phyloP scores from a whole-genome alignment of 2,888 invertebrate species.

The Idaea biselata region DNA sequence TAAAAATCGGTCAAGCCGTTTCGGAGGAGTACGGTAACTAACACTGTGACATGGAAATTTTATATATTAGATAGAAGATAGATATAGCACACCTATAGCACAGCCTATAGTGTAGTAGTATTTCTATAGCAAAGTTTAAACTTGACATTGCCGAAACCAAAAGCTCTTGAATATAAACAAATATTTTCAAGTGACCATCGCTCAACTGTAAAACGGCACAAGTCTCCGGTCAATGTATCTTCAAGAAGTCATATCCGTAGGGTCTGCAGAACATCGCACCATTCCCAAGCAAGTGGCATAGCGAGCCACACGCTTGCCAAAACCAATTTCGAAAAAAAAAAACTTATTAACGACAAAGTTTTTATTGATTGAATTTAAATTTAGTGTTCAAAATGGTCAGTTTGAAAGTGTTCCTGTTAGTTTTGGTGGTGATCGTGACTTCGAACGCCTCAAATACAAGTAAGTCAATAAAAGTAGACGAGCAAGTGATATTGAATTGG shows the following conservation, averaged over 20 bases:
- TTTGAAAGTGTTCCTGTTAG: slow-evolving; percentile 51
- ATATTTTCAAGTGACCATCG: slow-evolving; percentile 9
- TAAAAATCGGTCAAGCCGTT: too few species aligned
- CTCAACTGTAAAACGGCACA: slow-evolving; percentile 20
- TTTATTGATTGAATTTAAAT: slow-evolving; percentile 13
- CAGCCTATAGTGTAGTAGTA: too few species aligned
- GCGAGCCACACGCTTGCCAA: slow-evolving; percentile 51
- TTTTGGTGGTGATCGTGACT: slow-evolving; percentile 42
- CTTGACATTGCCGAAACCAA: neutral
- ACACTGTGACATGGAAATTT: too few species aligned
- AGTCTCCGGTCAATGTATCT: slow-evolving; percentile 47
- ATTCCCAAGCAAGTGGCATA: slow-evolving; percentile 60
- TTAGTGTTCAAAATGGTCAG: slow-evolving; percentile 49
- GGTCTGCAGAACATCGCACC: slow-evolving; percentile 35
- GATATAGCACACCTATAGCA: too few species aligned
- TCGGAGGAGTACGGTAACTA: too few species aligned
- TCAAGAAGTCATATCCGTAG: slow-evolving; percentile 44
- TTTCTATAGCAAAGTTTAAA: neutral
- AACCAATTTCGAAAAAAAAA: slow-evolving; percentile 21
- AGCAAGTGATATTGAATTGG: slow-evolving; percentile 42
- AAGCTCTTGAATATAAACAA: slow-evolving; percentile 11
- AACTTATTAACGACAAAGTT: slow-evolving; percentile 10
- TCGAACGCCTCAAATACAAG: slow-evolving; percentile 59
- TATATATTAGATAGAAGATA: too few species aligned
- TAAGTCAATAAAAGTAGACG: slow-evolving; percentile 72